A percentile compares a stretch with the other conserved stretches of the same genome.
These are phyloP conservation scores for Panonychus citri DNA, from an alignment of 1,140 invertebrate genomes.

Conservation along the genomic window DNA sequence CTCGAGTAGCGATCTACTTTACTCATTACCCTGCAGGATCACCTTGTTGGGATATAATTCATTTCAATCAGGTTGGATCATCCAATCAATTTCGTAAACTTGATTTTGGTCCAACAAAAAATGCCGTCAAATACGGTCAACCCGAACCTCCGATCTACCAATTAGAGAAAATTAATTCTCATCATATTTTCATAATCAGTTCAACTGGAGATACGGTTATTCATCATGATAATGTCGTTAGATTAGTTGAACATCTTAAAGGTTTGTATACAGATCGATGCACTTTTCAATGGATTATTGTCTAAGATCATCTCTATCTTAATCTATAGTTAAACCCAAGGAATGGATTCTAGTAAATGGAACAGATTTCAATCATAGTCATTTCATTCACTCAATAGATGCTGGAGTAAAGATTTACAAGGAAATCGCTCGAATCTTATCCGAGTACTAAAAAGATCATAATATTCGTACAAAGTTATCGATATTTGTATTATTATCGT, in stretches of 20 bases:
- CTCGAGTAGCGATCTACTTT: neutral
- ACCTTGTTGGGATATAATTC: neutral
- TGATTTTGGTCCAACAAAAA: slow-evolving; percentile 2
- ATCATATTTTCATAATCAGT: neutral
- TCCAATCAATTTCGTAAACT: neutral
- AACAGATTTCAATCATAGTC: too few species aligned
- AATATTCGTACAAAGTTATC: too few species aligned
- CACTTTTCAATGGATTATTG: too few species aligned
- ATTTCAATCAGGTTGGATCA: neutral
- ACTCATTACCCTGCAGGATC: neutral
- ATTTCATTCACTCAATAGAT: too few species aligned
- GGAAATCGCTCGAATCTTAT: too few species aligned
- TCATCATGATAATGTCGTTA: neutral
- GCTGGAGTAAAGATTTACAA: too few species aligned
- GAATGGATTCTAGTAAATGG: too few species aligned
- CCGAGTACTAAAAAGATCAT: too few species aligned
- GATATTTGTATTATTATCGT: too few species aligned
- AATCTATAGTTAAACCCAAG: too few species aligned
- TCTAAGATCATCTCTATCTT: too few species aligned
- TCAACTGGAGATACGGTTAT: slow-evolving; percentile 5
- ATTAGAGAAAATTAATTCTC: neutral
- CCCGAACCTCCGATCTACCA: neutral
- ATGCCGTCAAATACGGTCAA: neutral
- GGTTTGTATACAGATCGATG: too few species aligned
- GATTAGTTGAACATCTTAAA: neutral